Conservation (phyloP, 2,888 invertebrate species). For the Melinaea marsaeus region DNA sequence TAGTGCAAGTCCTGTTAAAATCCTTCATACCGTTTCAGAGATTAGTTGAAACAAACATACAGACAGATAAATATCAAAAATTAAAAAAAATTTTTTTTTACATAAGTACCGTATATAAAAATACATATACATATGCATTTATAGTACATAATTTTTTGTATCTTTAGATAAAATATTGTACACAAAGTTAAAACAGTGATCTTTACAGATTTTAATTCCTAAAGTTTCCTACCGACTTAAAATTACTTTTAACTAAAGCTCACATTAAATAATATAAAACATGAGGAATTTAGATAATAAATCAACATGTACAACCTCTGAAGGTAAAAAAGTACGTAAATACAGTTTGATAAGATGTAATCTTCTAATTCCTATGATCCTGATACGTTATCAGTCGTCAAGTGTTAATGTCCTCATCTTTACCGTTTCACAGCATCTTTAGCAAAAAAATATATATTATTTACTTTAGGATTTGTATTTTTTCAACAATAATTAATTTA, state of each 20-base stretch:
- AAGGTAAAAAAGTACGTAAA: slow-evolving; percentile 8
- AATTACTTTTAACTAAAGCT: background rate
- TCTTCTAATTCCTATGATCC: slow-evolving; percentile 31
- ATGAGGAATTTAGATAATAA: background rate
- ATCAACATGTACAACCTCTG: slow-evolving; percentile 11
- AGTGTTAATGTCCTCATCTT: slow-evolving; percentile 16
- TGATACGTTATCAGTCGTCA: slow-evolving; percentile 29
- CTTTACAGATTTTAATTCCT: background rate
- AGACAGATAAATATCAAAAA: no score
- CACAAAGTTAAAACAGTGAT: no score
- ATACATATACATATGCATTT: no score
- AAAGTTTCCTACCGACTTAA: background rate
- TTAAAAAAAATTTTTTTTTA: no score
- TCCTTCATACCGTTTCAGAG: no score
- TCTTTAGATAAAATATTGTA: no score
- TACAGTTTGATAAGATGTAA: slow-evolving; percentile 30
- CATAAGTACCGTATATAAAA: no score
- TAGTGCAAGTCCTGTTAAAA: no score
- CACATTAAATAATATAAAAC: background rate
- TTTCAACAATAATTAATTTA: background rate
- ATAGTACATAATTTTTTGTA: no score
- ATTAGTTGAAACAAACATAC: no score
- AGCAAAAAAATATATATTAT: background rate
- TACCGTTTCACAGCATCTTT: background rate
- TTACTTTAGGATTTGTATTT: slow-evolving; percentile 9